Percentiles rank a stretch among this genome's conserved stretches.
These are phyloP conservation scores for Falco peregrinus DNA, from an alignment of 2,797 vertebrate species.

Conservation along the genomic window DNA sequence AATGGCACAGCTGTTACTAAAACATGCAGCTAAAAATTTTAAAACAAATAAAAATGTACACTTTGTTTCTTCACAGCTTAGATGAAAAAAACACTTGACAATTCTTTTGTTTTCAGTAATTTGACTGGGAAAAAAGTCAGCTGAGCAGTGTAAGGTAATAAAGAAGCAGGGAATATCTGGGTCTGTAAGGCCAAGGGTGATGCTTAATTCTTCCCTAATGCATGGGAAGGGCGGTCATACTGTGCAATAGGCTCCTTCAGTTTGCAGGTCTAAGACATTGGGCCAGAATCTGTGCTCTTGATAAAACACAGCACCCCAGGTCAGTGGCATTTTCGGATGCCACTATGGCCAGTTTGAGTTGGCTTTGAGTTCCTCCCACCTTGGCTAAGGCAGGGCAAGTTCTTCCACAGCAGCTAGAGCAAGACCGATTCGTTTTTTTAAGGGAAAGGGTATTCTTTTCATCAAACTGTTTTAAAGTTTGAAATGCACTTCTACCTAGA, in stretches of 20 bases:
- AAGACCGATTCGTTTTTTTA: not conserved
- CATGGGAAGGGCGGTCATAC: not conserved
- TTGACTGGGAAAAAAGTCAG: not conserved
- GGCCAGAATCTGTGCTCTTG: not conserved
- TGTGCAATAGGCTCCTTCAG: not conserved
- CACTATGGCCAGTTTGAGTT: not conserved
- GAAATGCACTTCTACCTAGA: not conserved
- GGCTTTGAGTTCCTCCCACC: not conserved
- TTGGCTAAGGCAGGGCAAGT: not conserved
- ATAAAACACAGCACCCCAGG: not conserved
- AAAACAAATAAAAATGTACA: not conserved
- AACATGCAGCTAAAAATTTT: not conserved
- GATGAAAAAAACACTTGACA: not conserved
- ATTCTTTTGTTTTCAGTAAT: not conserved
- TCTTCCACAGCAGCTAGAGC: not conserved
- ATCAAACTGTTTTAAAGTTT: not conserved
- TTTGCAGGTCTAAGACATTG: not conserved
- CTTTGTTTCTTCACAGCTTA: not conserved
- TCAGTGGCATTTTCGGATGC: not conserved
- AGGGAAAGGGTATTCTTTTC: not conserved
- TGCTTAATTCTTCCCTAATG: not conserved
- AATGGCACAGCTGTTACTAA: constrained; percentile 5
- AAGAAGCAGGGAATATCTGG: not conserved
- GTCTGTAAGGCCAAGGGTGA: not conserved
- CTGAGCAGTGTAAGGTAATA: not conserved